Conservation (phyloP, 2,113 vertebrate genomes). For the Todiramphus chloris region DNA sequence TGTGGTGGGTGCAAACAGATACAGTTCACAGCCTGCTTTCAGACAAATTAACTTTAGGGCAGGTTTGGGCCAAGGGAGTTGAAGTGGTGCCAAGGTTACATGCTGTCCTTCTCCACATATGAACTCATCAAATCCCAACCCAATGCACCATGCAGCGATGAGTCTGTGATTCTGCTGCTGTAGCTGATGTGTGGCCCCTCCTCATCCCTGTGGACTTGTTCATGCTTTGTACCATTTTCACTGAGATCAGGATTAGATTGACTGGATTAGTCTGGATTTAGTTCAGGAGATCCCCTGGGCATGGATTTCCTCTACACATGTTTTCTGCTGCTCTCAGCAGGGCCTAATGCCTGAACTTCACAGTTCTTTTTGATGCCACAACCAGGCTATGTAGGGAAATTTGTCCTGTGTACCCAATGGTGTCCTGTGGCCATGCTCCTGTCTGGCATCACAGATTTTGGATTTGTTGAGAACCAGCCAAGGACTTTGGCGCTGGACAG, state of each 20-base stretch:
- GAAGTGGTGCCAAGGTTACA: neutral
- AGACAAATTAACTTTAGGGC: neutral
- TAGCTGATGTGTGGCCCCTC: neutral
- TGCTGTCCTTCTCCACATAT: neutral
- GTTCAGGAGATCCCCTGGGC: neutral
- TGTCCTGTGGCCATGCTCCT: neutral
- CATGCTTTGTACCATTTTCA: neutral
- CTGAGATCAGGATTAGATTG: neutral
- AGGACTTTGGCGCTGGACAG: neutral
- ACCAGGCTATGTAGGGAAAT: neutral
- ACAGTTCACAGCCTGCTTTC: neutral
- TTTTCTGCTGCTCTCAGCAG: neutral
- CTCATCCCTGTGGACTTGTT: neutral
- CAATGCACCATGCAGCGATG: neutral
- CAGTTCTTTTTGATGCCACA: neutral
- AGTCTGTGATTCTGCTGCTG: neutral
- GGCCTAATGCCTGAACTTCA: neutral
- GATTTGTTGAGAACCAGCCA: neutral
- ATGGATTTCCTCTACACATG: neutral
- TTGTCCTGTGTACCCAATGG: neutral
- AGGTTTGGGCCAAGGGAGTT: neutral
- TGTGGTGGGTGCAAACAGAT: neutral
- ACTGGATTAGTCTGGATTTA: neutral
- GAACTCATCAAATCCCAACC: neutral
- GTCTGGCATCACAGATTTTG: neutral